Conservation (phyloP, 2,113 vertebrate genomes). For the Pogona vitticeps region DNA sequence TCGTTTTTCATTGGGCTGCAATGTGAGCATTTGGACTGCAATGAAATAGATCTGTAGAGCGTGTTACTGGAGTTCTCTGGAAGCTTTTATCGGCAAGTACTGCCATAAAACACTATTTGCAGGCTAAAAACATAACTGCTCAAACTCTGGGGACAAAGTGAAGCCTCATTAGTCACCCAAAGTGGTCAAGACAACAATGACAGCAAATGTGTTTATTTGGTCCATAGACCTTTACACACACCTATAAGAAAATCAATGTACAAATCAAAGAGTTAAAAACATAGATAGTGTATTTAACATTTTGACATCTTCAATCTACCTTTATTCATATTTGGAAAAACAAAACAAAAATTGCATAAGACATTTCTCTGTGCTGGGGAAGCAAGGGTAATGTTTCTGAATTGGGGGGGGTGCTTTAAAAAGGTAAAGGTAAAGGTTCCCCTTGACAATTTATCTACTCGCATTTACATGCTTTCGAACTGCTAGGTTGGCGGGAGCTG, state of each 20-base stretch:
- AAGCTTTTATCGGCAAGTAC: not conserved
- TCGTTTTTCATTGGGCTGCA: not conserved
- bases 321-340: not conserved
- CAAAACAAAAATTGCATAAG: not conserved
- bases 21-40: not conserved
- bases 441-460: no score
- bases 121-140: not conserved
- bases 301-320: no score
- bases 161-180: not conserved
- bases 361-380: not conserved
- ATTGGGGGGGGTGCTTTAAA: rapidly evolving
- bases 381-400: not conserved
- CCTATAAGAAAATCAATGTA: no score
- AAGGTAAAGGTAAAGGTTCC: no score
- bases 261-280: no score
- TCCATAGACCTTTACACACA: no score
- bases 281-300: no score
- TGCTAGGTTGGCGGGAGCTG: no score
- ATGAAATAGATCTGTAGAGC: not conserved
- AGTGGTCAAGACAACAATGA: not conserved
- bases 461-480: no score
- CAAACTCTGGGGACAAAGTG: not conserved
- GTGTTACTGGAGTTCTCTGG: not conserved
- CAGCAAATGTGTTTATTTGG: no score
- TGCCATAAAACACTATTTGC: no score